phyloP scores from a whole-genome alignment of 2,113 vertebrate genomes.

The Cacatua alba region DNA sequence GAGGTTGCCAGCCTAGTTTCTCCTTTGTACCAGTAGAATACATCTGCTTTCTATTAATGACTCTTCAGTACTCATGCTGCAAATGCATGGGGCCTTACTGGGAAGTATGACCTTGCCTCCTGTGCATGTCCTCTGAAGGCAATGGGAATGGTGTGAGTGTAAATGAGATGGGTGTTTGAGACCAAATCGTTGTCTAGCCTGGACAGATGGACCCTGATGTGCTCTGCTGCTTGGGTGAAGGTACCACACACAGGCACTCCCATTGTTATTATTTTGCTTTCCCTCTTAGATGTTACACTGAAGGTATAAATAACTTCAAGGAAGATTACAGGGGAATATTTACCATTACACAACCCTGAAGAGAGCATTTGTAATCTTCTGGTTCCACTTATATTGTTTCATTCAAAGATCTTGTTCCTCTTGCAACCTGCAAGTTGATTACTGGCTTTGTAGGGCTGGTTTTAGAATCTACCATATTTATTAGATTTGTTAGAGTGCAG shows the following conservation, averaged over 20 bases:
- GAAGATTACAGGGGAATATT: not conserved
- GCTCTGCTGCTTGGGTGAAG: not conserved
- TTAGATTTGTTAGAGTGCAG: conserved; percentile 10
- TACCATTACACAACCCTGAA: not conserved
- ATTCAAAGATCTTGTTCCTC: conserved; percentile 19
- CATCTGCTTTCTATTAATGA: not conserved
- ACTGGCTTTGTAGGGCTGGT: not conserved
- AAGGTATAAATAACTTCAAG: not conserved
- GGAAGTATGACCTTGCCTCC: not conserved
- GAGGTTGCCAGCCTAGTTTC: not conserved
- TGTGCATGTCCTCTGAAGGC: not conserved
- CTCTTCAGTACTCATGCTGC: not conserved
- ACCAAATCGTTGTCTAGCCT: not conserved
- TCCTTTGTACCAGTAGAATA: not conserved
- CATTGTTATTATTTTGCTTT: not conserved
- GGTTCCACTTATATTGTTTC: not conserved
- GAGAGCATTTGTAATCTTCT: not conserved
- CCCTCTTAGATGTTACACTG: not conserved
- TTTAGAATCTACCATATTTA: conserved; percentile 48
- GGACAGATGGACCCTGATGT: not conserved
- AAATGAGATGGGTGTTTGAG: not conserved
- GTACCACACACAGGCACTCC: not conserved
- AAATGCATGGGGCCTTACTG: not conserved
- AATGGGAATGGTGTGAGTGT: too few relatives aligned
- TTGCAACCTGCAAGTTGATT: not conserved